These are phyloP conservation scores for Gonatopus flavifemur DNA, from an alignment of 1,140 invertebrate species.

Conservation along the genomic window DNA sequence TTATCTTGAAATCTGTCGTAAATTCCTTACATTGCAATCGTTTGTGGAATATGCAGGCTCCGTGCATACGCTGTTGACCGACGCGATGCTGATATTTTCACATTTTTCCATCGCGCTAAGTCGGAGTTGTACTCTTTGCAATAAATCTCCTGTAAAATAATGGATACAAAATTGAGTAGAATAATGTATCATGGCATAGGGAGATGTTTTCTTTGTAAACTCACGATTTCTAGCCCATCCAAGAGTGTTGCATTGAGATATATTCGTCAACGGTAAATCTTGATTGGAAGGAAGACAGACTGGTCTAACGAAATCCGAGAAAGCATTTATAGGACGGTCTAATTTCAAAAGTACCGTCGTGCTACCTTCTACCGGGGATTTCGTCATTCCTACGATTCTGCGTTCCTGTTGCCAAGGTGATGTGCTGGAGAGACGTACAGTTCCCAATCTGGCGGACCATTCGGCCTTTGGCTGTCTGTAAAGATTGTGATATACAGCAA, in stretches of 20 bases:
- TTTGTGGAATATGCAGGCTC: conserved; percentile 76
- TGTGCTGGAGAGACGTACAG: conserved; percentile 72
- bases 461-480: conserved; percentile 80
- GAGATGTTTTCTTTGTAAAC: conserved; percentile 13
- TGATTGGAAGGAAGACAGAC: conserved; percentile 69
- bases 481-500: conserved; percentile 20
- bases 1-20: not conserved
- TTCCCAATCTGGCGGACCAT: conserved; percentile 79
- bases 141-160: conserved; percentile 62
- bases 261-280: conserved; percentile 37
- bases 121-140: conserved; percentile 76
- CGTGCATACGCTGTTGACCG: conserved; percentile 79
- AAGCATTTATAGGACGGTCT: conserved; percentile 70
- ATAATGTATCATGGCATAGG: not conserved
- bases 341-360: conserved; percentile 79
- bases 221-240: conserved; percentile 79
- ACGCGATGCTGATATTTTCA: conserved; percentile 81
- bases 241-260: conserved; percentile 73
- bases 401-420: conserved; percentile 87
- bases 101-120: conserved; percentile 75
- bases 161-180: not conserved
- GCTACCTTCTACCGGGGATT: conserved; percentile 85
- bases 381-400: conserved; percentile 83
- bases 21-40: conserved; percentile 73
- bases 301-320: conserved; percentile 80